Evolutionary conservation across 2,113 vertebrate species (phyloP).

Genomic region (Bettongia penicillata): DNA sequence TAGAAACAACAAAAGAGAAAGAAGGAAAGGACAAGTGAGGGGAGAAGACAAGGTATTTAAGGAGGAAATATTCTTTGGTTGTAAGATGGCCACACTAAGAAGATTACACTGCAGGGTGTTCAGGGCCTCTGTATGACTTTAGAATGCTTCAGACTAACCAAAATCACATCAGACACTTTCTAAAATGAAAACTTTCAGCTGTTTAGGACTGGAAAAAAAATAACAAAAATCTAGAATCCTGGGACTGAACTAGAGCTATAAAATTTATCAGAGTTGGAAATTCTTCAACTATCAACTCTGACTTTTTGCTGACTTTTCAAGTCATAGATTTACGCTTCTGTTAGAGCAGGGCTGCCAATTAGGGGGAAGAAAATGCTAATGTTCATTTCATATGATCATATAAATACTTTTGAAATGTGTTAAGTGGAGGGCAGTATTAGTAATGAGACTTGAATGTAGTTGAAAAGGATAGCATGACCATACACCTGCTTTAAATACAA

Average conservation of each 20-base stretch:
- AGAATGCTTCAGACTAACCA: background rate
- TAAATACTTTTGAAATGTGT: slow-evolving; percentile 59
- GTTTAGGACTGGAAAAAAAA: background rate
- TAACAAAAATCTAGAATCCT: background rate
- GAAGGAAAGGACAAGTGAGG: background rate
- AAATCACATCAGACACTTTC: slow-evolving; percentile 21
- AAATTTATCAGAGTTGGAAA: background rate
- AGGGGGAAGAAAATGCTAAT: slow-evolving; percentile 32
- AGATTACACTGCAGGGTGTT: background rate
- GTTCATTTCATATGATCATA: slow-evolving; percentile 50
- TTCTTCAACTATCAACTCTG: background rate
- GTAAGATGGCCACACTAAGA: background rate
- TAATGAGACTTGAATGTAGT: slow-evolving; percentile 47
- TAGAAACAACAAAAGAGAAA: background rate
- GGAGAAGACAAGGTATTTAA: background rate
- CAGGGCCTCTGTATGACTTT: background rate
- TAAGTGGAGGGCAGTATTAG: slow-evolving; percentile 56
- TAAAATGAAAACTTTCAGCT: slow-evolving; percentile 1
- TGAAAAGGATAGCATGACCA: slow-evolving; percentile 63
- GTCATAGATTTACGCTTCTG: slow-evolving; percentile 40
- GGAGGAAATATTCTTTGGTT: background rate
- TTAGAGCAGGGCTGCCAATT: background rate
- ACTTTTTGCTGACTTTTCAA: slow-evolving; percentile 11
- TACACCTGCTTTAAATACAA: slow-evolving; percentile 83
- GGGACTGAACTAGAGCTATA: background rate